Conservation (phyloP, 2,888 invertebrate genomes). For the Cenopis cana region DNA sequence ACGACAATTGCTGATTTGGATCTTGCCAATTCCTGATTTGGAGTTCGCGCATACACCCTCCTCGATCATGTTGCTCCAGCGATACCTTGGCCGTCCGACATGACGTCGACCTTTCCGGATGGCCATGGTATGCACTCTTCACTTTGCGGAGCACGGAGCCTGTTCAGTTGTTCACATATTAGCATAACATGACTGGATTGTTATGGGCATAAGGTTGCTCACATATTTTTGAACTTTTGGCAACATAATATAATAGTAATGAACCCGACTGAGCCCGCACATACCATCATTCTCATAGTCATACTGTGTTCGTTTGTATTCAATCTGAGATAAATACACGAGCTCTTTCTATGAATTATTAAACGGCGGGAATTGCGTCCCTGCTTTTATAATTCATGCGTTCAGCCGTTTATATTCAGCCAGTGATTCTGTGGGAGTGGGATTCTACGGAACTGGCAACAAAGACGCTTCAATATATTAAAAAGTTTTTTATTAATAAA, state of each 20-base stretch:
- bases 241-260: too few relatives aligned
- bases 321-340: slow-evolving; percentile 34
- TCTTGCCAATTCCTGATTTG: not conserved
- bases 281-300: too few relatives aligned
- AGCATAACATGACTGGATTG: too few relatives aligned
- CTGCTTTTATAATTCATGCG: slow-evolving; percentile 40
- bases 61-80: too few relatives aligned
- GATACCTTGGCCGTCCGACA: too few relatives aligned
- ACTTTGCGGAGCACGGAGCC: not conserved
- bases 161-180: too few relatives aligned
- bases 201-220: too few relatives aligned
- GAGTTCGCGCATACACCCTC: too few relatives aligned
- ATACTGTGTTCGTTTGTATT: slow-evolving; percentile 27
- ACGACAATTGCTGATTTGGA: not conserved
- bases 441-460: too few relatives aligned
- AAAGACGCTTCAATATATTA: slow-evolving; percentile 20
- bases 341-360: slow-evolving; percentile 35
- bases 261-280: too few relatives aligned
- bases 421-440: slow-evolving; percentile 39
- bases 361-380: slow-evolving; percentile 37
- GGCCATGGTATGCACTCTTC: not conserved
- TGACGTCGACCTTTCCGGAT: not conserved
- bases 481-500: slow-evolving; percentile 31
- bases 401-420: slow-evolving; percentile 37
- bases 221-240: too few relatives aligned